Conservation (phyloP, 2,797 vertebrate genomes). For the Ctenosaura bakeri region DNA sequence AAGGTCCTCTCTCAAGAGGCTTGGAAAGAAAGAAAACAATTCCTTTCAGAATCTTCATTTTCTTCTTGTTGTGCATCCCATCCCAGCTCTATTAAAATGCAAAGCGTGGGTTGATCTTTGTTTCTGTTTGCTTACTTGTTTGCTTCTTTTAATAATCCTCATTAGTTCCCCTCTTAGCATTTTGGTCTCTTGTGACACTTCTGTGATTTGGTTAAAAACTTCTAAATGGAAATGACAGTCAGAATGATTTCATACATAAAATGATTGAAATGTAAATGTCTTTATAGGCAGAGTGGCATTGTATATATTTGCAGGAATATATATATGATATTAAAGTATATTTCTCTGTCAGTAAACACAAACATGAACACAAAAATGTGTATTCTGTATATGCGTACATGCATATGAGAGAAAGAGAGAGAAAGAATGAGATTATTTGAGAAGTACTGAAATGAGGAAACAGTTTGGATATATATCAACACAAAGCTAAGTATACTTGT, state of each 20-base stretch:
- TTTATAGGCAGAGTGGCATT: neutral
- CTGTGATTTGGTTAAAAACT: conserved; percentile 21
- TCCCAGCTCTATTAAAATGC: conserved; percentile 47
- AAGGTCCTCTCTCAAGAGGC: conserved; percentile 35
- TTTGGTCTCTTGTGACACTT: conserved; percentile 20
- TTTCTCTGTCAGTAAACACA: neutral
- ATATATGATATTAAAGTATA: neutral
- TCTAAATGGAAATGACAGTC: neutral
- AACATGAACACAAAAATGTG: neutral
- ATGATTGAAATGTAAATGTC: neutral
- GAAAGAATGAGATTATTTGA: neutral
- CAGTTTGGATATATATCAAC: neutral
- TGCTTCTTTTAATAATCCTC: conserved; percentile 41
- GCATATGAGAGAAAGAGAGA: neutral
- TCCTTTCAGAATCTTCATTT: conserved; percentile 44
- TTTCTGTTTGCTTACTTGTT: conserved; percentile 16
- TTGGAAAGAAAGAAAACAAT: conserved; percentile 53
- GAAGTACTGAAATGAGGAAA: neutral
- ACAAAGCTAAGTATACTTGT: neutral
- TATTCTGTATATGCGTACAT: neutral
- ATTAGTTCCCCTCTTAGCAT: neutral
- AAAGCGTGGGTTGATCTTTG: conserved; percentile 12
- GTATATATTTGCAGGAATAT: neutral
- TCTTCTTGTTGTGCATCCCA: conserved; percentile 41
- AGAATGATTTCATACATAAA: conserved; percentile 41